A percentile compares a stretch with the other conserved stretches of the same genome.
phyloP scores from a whole-genome alignment of 1,140 invertebrate species.

The Wiebesia pumilae region DNA sequence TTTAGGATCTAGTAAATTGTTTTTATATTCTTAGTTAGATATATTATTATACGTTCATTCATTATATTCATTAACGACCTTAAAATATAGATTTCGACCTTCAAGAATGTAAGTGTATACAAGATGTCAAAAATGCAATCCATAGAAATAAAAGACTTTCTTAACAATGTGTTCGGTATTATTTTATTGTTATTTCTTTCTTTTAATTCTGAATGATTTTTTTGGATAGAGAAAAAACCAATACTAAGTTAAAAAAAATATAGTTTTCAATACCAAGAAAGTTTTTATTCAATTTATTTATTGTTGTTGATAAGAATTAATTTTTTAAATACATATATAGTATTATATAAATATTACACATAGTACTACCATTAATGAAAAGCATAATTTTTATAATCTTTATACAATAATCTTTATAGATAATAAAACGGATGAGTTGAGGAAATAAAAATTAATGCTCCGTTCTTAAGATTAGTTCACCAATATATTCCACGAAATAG shows the following conservation, averaged over 20 bases:
- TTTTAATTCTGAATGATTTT: background rate
- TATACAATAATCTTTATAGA: too few species aligned
- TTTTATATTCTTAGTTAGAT: background rate
- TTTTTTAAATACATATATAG: background rate
- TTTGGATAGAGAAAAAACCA: background rate
- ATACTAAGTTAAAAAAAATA: too few species aligned
- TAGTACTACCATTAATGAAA: too few species aligned
- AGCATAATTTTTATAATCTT: too few species aligned
- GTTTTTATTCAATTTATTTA: background rate
- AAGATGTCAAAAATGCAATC: background rate
- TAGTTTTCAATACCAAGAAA: background rate
- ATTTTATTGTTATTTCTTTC: too few species aligned
- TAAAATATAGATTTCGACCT: constrained; percentile 5
- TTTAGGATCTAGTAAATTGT: background rate
- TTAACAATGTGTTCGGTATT: background rate
- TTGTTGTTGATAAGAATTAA: background rate
- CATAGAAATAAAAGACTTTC: background rate
- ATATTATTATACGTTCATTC: too few species aligned
- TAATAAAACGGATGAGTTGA: too few species aligned
- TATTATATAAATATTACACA: too few species aligned
- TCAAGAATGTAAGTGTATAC: background rate
- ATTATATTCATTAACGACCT: background rate
- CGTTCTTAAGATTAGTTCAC: background rate
- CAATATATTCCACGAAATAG: background rate
- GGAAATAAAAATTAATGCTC: background rate